These are phyloP conservation scores for Masticophis lateralis DNA, from an alignment of 2,797 vertebrate species.

Conservation along the genomic window DNA sequence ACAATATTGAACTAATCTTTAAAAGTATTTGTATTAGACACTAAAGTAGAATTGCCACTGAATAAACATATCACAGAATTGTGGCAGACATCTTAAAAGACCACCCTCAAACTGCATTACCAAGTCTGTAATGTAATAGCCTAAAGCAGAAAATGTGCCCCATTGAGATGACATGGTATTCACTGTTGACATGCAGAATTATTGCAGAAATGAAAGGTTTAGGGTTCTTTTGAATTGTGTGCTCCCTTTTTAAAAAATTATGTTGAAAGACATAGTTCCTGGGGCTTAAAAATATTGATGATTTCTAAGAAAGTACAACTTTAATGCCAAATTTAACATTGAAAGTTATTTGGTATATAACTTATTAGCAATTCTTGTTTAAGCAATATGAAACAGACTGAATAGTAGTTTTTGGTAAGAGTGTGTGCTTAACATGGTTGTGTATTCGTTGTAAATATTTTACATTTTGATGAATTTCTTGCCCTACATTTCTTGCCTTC, in stretches of 20 bases:
- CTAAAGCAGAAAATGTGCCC: conserved; percentile 50
- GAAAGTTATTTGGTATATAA: conserved; percentile 16
- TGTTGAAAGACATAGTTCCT: conserved; percentile 1
- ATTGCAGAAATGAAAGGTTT: conserved; percentile 24
- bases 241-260: background rate
- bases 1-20: conserved; percentile 52
- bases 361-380: background rate
- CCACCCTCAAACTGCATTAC: conserved; percentile 68
- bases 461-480: background rate
- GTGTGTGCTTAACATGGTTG: background rate
- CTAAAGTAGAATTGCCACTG: conserved; percentile 62
- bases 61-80: conserved; percentile 67
- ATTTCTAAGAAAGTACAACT: background rate
- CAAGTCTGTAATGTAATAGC: conserved; percentile 53
- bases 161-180: conserved; percentile 43
- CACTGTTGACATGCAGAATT: conserved; percentile 43
- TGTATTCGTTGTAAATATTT: background rate
- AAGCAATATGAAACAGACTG: background rate
- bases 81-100: conserved; percentile 65
- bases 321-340: conserved; percentile 2
- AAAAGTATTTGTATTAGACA: conserved; percentile 70
- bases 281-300: background rate
- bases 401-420: background rate
- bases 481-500: too few species aligned
- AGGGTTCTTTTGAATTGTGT: background rate